These are phyloP conservation scores for Lasioglossum calceatum DNA, from an alignment of 2,888 invertebrate species.

Conservation along the genomic window DNA sequence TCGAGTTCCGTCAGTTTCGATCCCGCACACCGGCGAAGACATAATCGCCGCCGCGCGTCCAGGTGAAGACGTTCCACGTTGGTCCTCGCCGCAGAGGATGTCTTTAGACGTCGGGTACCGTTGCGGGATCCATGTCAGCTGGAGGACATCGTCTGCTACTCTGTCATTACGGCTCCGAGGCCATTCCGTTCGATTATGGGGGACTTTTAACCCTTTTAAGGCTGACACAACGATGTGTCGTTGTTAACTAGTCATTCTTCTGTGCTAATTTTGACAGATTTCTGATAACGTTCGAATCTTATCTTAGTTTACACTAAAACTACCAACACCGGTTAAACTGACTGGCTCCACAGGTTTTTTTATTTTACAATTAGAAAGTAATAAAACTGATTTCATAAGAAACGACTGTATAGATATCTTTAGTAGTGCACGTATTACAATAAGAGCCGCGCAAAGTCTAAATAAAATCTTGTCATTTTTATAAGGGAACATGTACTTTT, in stretches of 20 bases:
- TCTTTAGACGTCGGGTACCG: constrained; percentile 12
- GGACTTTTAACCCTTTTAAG: background rate
- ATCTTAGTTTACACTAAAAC: background rate
- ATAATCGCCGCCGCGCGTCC: constrained; percentile 56
- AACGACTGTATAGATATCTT: no score
- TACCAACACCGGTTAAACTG: no score
- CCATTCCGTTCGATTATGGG: background rate
- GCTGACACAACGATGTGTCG: background rate
- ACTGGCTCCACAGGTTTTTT: no score
- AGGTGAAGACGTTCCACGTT: constrained; percentile 61
- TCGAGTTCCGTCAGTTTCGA: constrained; percentile 47
- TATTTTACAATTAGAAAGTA: no score
- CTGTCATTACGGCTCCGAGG: background rate
- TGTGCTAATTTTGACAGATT: background rate
- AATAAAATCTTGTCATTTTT: no score
- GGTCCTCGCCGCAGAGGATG: constrained; percentile 2
- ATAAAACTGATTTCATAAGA: no score
- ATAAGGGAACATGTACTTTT: no score
- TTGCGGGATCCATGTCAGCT: background rate
- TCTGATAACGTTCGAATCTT: background rate
- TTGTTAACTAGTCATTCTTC: background rate
- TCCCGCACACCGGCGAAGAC: constrained; percentile 51
- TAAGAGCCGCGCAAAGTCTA: no score
- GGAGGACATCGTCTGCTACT: background rate
- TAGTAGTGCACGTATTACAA: no score